Evolutionary conservation across 1,140 invertebrate species (phyloP), one percentile per base, ranked within the genome.

Genomic region (Drosophila tsacasi): DNA sequence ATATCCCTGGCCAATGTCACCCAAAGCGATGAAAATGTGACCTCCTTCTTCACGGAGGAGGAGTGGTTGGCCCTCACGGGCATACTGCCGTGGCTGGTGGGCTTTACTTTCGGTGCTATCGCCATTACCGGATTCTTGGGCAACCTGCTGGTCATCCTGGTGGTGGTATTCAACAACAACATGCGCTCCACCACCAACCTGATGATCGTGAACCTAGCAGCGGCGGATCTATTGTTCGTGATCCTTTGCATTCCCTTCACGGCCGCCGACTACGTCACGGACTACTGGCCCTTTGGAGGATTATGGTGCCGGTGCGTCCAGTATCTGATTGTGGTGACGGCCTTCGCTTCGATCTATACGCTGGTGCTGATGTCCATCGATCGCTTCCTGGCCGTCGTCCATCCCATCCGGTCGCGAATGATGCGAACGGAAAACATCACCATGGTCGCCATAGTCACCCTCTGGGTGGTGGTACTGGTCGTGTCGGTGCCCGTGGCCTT

Each of bases 331-430:
- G 96, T 97, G 60, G 97, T 99, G 2, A 98, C 97, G 13, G 98
- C 98, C 2, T 98, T 98, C 83, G 97, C 97, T 8, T 98, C 97
- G 74, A 98, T 99, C 13, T 99, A 98, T 92, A 99, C 98, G 0
- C 93, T 99, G n/a, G 98, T 99, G 0, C 94, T 99, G 37, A 99
- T 99, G 98, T 98, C 97, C 9, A 93, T 99, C 12, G 98, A 99
- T 93, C 95, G 98, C 62, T 99, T 98, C 93, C 94, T 99, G 82
- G 98, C 98, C 4, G 98, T 99, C 2, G 98, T 99, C 0, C 97
- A 98, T 93, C 98, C 98, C 1, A 97, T 99, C 65, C 94, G 96
- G 3, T 98, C 97, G n/a, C 76, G 92, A 2, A 96, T 96, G 2
- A 95, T 96, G 76, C 95, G 98, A 39, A 99, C 97, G 1, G 97